phyloP scores from a whole-genome alignment of 2,113 vertebrate genomes.

The Ameiurus melas region DNA sequence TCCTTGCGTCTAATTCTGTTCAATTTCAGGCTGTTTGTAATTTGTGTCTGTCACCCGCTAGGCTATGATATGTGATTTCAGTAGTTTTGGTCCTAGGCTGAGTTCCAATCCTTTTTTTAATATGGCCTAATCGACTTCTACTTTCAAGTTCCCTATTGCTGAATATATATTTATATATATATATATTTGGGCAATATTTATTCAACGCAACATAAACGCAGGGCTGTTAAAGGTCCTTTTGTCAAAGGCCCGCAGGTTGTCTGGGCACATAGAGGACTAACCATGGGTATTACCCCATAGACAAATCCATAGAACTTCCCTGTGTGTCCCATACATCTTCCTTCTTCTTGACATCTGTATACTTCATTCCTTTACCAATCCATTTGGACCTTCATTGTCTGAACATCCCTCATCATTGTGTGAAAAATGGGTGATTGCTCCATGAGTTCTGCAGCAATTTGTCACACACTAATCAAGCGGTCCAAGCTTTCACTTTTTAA shows the following conservation, averaged over 20 bases:
- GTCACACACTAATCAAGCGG: background rate
- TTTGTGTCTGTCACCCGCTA: background rate
- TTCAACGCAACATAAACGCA: background rate
- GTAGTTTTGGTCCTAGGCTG: background rate
- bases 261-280: background rate
- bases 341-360: background rate
- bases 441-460: background rate
- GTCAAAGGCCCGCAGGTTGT: background rate
- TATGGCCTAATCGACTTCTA: background rate
- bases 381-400: background rate
- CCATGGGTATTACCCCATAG: background rate
- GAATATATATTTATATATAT: too few relatives aligned
- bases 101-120: background rate
- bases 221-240: background rate
- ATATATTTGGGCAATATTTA: too few relatives aligned
- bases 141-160: background rate
- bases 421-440: background rate
- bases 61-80: background rate
- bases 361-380: background rate
- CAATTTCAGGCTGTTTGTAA: background rate
- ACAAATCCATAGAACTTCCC: background rate
- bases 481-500: background rate
- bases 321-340: background rate
- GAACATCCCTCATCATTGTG: too few relatives aligned
- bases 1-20: background rate